Evolutionary conservation across 2,888 invertebrate genomes (phyloP), one percentile per base, ranked within the genome.

Genomic region (Sisyra terminalis): DNA sequence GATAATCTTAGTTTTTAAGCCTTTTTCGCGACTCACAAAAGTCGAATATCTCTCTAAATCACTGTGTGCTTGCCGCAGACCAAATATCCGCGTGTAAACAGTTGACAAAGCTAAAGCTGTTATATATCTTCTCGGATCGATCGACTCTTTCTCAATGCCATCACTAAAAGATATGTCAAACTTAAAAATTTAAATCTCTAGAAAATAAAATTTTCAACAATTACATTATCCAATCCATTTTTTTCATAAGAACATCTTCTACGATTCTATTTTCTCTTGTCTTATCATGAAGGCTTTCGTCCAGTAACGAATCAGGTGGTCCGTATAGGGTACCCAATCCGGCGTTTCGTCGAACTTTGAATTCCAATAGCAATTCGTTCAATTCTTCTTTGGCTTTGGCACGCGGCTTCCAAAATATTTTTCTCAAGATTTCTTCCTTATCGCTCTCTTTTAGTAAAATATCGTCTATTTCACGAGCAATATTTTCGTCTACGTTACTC

Each of bases 241-340:
- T 78, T 39, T 81, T 80, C 55, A 79, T 59, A 32, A 88, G 67
- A 47, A 79, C 71, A 47, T 70, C 73, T 57, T 87, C 86, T 47
- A 83, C 75, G 42, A 84, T 72, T 58, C 75, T 76, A 44, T 71
- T 65, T 60, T 90, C 89, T 57, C 79, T 79, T 44, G 66, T 63
- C 60, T 79, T 81, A 57, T 92, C 89, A 45, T 79, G 74, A 55
- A 79, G 78, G 48, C 85, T 81, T 57, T 84, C 80, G 51, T 81
- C 75, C 3, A 89, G 67, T 50, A 82, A 74, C 46, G 74, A 70
- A 64, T 90, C 90, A 15, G 77, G 72, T 1, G 90, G 88, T 1
- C 93, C 94, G 63, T 86, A 94, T 50, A 96, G 73, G 40, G 82
- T 81, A 10, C 85, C 90, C 46, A 94, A 67, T 2, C 94, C 94